Base-by-base conservation (phyloP, 2,797 vertebrate species). In the Falco peregrinus region DNA sequence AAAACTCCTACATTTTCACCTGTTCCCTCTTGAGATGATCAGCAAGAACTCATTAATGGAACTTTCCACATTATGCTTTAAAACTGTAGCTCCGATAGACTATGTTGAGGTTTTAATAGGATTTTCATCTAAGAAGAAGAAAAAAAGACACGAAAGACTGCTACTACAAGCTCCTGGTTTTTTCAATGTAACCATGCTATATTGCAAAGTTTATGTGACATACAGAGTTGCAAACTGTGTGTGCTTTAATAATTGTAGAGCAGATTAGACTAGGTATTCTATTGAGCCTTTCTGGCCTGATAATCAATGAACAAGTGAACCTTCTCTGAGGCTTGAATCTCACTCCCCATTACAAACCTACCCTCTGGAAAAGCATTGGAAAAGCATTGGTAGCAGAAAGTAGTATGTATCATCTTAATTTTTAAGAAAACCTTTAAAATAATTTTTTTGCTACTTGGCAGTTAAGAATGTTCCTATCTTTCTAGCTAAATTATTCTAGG, bases 11-110 rank as follows among this genome's bases (percentile, higher is more conserved):
- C 29, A 29, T n/a, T 80, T 83, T 95, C 33, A 43, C 53, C 28
- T 81, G 16, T 75, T 92, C 45, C 60, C 16, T 77, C 81, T 54
- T 80, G 57, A 90, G 63, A 43, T 53, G n/a, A 73, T 82, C 67
- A 90, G 35, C 67, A 93, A 79, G 86, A 92, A 83, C 31, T 67
- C 56, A 64, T 87, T 89, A 90, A 84, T 50, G 74, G 74, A 87
- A 84, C 59, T 88, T 92, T 54, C 35, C 39, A 57, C 9, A 39
- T 43, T 31, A 35, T 78, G 33, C n/a, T 71, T 11, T 80, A 45
- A 84, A 77, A 69, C 3, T 47, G 11, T 81, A 82, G 3, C 21
- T 90, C 20, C 59, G 56, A 59, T 21, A 84, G 17, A 50, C 16
- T 81, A 19, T 31, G 8, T 7, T 81, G 56, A 80, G 10, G 3